A percentile compares a stretch with the other conserved stretches of the same genome.
Evolutionary conservation across 2,113 vertebrate genomes (phyloP).

Genomic region (Oryzias javanicus): DNA sequence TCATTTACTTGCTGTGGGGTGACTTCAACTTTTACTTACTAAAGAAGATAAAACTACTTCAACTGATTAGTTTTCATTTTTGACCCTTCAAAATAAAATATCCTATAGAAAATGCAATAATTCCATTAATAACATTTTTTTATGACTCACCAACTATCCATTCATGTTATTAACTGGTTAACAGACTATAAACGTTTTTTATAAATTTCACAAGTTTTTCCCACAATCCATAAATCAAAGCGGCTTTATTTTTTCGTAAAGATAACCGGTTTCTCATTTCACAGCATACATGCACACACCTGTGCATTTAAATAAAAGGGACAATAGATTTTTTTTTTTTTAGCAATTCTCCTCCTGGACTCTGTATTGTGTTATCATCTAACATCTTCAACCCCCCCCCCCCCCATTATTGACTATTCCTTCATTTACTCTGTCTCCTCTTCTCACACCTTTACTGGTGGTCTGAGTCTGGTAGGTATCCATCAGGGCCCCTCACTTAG

Average conservation of each 20-base stretch:
- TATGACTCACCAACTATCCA: no score
- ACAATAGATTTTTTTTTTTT: conserved; percentile 33
- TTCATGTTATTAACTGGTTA: no score
- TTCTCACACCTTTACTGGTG: conserved; percentile 67
- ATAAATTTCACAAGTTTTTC: background rate
- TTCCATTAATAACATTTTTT: no score
- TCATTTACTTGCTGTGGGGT: no score
- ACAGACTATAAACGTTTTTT: background rate
- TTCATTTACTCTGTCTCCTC: conserved; percentile 41
- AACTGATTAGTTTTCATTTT: no score
- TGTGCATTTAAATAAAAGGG: conserved; percentile 45
- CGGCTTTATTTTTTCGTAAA: background rate
- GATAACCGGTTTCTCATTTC: conserved; percentile 12
- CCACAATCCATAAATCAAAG: background rate
- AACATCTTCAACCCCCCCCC: conserved; percentile 59
- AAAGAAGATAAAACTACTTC: no score
- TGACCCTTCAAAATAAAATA: no score
- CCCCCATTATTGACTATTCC: conserved; percentile 51
- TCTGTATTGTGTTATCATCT: conserved; percentile 45
- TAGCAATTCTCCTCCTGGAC: conserved; percentile 4
- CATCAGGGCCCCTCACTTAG: conserved; percentile 77
- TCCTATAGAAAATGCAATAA: no score
- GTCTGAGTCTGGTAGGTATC: conserved; percentile 64
- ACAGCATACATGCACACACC: conserved; percentile 40
- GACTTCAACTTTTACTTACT: no score